phyloP scores from a whole-genome alignment of 2,113 vertebrate genomes.

The Pterophyllum scalare region DNA sequence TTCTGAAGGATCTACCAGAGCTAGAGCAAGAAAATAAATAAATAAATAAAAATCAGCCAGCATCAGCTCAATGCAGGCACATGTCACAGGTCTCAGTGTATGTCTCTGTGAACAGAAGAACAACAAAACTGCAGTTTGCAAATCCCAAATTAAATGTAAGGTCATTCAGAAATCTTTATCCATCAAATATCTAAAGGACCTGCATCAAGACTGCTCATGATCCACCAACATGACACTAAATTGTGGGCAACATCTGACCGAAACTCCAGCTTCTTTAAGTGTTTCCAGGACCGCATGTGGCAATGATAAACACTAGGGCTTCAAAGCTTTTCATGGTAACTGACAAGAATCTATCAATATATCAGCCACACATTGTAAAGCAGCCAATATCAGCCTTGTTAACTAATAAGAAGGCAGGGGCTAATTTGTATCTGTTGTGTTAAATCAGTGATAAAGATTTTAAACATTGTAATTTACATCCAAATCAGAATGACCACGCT shows the following conservation, averaged over 20 bases:
- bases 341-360: not conserved
- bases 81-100: not conserved
- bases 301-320: not conserved
- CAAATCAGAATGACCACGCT: too few species aligned
- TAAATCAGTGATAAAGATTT: not conserved
- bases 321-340: not conserved
- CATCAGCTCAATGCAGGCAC: not conserved
- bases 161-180: not conserved
- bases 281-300: not conserved
- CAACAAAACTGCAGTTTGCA: not conserved
- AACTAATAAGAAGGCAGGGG: not conserved
- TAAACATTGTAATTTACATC: too few species aligned
- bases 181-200: not conserved
- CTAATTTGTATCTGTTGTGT: not conserved
- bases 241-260: not conserved
- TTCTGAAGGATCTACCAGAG: not conserved
- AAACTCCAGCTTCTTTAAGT: not conserved
- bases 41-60: not conserved
- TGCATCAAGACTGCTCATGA: not conserved
- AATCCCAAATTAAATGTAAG: not conserved
- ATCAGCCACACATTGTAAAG: not conserved
- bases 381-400: constrained; percentile 3
- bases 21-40: not conserved
- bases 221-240: not conserved
- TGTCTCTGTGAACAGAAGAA: not conserved